Evolutionary conservation across 2,113 vertebrate genomes (phyloP), one percentile per base, ranked within the genome.

Genomic region (Cairina moschata): DNA sequence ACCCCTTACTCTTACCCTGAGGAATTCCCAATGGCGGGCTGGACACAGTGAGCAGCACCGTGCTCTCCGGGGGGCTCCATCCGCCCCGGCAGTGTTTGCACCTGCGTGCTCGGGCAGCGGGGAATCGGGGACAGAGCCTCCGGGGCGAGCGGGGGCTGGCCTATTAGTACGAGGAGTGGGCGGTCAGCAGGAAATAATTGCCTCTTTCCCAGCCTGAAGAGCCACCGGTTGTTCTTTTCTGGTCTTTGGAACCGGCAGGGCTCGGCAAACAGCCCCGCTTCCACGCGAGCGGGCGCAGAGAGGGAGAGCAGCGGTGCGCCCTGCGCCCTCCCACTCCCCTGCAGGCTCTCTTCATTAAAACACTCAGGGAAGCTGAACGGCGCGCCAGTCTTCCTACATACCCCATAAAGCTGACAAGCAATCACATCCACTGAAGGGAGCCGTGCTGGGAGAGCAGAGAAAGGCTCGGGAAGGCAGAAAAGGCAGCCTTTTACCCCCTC

Each of bases 161-260:
- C 75, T 80, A 50, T 89, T 68, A 58, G 58, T n/a, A 23, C 3
- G 54, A 42, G 59, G 83, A 88, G 72, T 34, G 68, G 91, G 92
- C 3, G 29, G 76, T 17, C 83, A 88, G 93, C 52, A 52, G 93
- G 94, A 34, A 94, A 84, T 73, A 82, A 94, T 46, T 84, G 83
- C 89, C 69, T 56, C 48, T 86, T 96, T 88, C 88, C 87, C 71
- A 71, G 60, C 2, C 74, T 31, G 16, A 50, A 76, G 58, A 86
- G 26, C 75, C 83, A 34, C 72, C 52, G 15, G 67, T 56, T 62
- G 96, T 77, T 56, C 79, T 67, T 75, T 68, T 68, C 7, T 94
- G 94, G 69, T 86, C 82, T 96, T 84, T 60, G 83, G 79, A 91
- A 83, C 26, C 2, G 20, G 26, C 71, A 44, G 75, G n/a, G 69